Evolutionary conservation across 1,140 invertebrate genomes (phyloP).

Genomic region (Grapholita molesta): DNA sequence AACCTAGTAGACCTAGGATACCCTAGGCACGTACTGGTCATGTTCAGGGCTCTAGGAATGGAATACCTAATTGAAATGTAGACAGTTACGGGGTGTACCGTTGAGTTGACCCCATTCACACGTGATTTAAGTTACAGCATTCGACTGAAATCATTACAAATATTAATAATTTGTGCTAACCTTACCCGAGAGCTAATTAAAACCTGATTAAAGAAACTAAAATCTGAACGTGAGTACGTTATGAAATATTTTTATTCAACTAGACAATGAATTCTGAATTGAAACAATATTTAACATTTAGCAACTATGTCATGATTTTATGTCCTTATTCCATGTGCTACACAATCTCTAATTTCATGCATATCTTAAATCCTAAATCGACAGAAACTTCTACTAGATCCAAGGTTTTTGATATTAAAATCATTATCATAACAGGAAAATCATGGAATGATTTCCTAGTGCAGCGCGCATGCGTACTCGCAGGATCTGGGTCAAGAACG

Average conservation of each 20-base stretch:
- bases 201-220: no score
- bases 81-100: conserved; percentile 2
- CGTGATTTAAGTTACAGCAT: background rate
- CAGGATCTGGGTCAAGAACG: conserved; percentile 25
- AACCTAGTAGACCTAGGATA: background rate
- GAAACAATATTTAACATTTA: no score
- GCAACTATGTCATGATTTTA: no score
- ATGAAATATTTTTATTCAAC: no score
- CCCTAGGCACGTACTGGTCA: conserved; percentile 11
- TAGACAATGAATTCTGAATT: no score
- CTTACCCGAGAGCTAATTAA: no score
- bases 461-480: conserved; percentile 3
- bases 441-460: conserved; percentile 19
- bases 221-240: no score
- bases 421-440: conserved; percentile 10
- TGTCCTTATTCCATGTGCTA: no score
- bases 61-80: conserved; percentile 2
- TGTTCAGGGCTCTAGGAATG: background rate
- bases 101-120: background rate
- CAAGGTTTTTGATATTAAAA: background rate
- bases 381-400: background rate
- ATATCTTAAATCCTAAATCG: no score
- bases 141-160: background rate
- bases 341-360: no score
- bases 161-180: background rate